Percentiles rank a stretch among this genome's conserved stretches.
These are phyloP conservation scores for Philereme transversata DNA, from an alignment of 2,888 invertebrate genomes.

Conservation along the genomic window DNA sequence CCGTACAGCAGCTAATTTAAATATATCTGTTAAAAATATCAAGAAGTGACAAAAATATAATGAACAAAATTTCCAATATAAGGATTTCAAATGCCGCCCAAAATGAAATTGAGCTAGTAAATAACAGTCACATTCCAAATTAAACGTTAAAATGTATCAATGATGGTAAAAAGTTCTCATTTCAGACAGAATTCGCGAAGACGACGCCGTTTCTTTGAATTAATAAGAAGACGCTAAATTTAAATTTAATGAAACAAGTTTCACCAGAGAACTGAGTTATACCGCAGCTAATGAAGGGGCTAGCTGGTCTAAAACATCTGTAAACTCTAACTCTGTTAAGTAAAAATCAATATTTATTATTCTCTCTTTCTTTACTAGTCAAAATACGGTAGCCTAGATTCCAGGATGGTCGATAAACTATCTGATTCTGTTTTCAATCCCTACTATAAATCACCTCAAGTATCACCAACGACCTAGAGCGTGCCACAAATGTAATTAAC, in stretches of 20 bases:
- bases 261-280: conserved; percentile 58
- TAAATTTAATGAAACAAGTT: conserved; percentile 80
- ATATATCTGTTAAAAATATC: too few species aligned
- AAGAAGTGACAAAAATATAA: too few species aligned
- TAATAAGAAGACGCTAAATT: conserved; percentile 75
- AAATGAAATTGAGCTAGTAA: conserved; percentile 18
- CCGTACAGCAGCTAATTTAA: too few species aligned
- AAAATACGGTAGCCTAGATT: too few species aligned
- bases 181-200: conserved; percentile 52
- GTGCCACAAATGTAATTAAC: too few species aligned
- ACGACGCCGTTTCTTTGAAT: conserved; percentile 66
- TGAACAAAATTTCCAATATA: neutral
- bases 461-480: too few species aligned
- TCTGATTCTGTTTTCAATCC: too few species aligned
- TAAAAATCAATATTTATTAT: too few species aligned
- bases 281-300: conserved; percentile 28
- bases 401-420: too few species aligned
- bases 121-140: conserved; percentile 42
- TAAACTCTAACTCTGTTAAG: too few species aligned
- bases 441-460: too few species aligned
- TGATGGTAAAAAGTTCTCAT: conserved; percentile 52
- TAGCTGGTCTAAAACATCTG: conserved; percentile 9
- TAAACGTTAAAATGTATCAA: conserved; percentile 55
- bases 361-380: too few species aligned
- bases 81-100: neutral